Evolutionary conservation across 2,113 vertebrate genomes (phyloP), one percentile per base, ranked within the genome.

Genomic region (Onychostoma macrolepis): DNA sequence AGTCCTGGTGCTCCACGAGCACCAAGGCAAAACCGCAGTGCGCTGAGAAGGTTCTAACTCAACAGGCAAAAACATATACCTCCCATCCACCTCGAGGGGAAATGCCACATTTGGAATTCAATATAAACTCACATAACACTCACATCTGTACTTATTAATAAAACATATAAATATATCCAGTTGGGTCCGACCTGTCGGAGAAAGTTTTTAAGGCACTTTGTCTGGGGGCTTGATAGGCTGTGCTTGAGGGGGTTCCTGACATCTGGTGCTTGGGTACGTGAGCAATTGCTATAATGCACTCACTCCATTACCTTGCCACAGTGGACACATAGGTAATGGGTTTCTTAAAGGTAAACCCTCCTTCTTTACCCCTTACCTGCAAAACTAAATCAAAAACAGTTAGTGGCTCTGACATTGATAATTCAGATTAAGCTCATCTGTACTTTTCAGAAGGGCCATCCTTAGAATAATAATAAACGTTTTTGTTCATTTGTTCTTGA

Each of bases 201-300:
- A 74, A 87, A 83, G 61, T 76, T 85, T 89, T 85, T 77, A 56
- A 85, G 83, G 38, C 71, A 71, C 71, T 85, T 50, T 85, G 63
- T 89, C 71, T 87, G 74, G 63, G 30, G 48, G 83, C 63, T 65
- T 80, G 76, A 85, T 43, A 53, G 79, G 48, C 41, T 69, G 69
- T 83, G 88, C 86, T 74, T 83, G 61, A 85, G 86, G 79, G 86
- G 58, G 50, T 86, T 89, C 78, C 86, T 89, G 83, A 84, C 86
- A 85, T 83, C 83, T 86, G 83, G 63, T 87, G 79, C 80, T 86
- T 86, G 89, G 75, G 71, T 43, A 8, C 83, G 79, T 85, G 83
- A 87, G 83, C 83, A 82, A 86, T 87, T 36, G 84, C 74, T 71
- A 74, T 79, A 83, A 86, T 85, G 76, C 84, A 75, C 50, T 79